A percentile compares a stretch with the other conserved stretches of the same genome.
Evolutionary conservation across 2,113 vertebrate species (phyloP).

Genomic region (Hippocampus mohnikei): DNA sequence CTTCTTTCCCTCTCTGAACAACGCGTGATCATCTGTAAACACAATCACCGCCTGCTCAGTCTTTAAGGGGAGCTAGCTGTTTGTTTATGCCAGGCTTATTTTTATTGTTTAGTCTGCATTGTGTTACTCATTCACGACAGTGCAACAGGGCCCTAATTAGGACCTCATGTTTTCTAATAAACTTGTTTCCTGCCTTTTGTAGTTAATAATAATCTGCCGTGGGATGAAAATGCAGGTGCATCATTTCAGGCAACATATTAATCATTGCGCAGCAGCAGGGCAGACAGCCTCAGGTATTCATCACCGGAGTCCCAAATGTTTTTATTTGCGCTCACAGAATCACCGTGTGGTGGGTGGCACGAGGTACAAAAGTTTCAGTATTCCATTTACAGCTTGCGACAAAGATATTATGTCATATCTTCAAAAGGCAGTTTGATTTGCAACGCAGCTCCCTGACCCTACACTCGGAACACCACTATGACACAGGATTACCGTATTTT

Average conservation of each 20-base stretch:
- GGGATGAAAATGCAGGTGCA: conserved; percentile 10
- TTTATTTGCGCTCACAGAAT: conserved; percentile 5
- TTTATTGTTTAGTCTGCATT: conserved; percentile 51
- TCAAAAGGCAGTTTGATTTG: conserved; percentile 5
- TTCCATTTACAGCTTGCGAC: conserved; percentile 4
- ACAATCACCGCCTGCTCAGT: conserved; percentile 53
- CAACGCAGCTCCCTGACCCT: not conserved
- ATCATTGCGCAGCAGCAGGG: conserved; percentile 4
- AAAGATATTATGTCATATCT: not conserved
- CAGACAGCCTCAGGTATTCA: conserved; percentile 1
- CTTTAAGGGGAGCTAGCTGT: conserved; percentile 33
- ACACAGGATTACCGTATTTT: not conserved
- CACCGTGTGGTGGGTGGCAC: not conserved
- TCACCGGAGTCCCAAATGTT: conserved; percentile 2
- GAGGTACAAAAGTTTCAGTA: not conserved
- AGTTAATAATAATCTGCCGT: conserved; percentile 12
- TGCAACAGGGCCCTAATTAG: conserved; percentile 24
- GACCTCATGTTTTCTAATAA: conserved; percentile 40
- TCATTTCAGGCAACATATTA: conserved; percentile 6
- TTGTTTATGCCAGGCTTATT: conserved; percentile 31
- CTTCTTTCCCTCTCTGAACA: conserved; percentile 54
- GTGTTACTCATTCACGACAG: conserved; percentile 36
- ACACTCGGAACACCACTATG: not conserved
- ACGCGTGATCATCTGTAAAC: conserved; percentile 52
- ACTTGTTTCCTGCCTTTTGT: conserved; percentile 14